Base-by-base conservation (phyloP, 2,113 vertebrate genomes). In the Grammomys surdaster region DNA sequence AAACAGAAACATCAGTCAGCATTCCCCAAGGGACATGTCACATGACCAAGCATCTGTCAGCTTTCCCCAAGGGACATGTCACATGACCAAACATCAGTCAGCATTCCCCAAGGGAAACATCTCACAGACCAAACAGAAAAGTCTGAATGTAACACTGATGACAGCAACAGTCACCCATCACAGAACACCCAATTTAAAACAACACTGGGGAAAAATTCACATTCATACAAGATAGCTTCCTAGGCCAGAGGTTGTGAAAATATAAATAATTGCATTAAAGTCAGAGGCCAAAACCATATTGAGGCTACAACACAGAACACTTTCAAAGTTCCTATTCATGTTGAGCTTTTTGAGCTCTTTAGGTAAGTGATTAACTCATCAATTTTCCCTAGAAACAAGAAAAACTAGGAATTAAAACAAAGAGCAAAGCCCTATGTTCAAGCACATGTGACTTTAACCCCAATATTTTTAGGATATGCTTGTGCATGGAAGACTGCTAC, bases 391-490 rank as follows among this genome's bases (percentile, higher is more conserved):
- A 92, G 58, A 91, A 81, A 96, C 6, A 86, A 19, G 36, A n/a
- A 94, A 91, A 93, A 89, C 72, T n/a, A 90, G 72, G n/a, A 72
- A 91, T 48, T 24, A 94, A 5, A 81, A 33, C 75, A 80, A 94
- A 96, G 60, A 95, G 63, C 70, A 96, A 85, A 91, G 92, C 16
- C 46, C 24, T 56, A 89, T 80, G 28, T 93, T 60, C 69, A 96
- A 94, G 96, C 75, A 86, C 70, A 91, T 69, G 31, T 80, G 72
- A 86, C 43, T 48, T 48, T 10, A 73, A 40, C 65, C 40, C 43
- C 73, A 81, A 22, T 54, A 72, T 43, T 90, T 82, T 51, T 76
- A 70, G 91, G 24, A n/a, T 24, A 75, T 63, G 56, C 40, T 92
- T 54, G n/a, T 67, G 75, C 33, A 8, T 73, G 76, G 93, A 76